These are phyloP conservation scores for Camelus bactrianus DNA, from an alignment of 2,113 vertebrate species.

Conservation along the genomic window DNA sequence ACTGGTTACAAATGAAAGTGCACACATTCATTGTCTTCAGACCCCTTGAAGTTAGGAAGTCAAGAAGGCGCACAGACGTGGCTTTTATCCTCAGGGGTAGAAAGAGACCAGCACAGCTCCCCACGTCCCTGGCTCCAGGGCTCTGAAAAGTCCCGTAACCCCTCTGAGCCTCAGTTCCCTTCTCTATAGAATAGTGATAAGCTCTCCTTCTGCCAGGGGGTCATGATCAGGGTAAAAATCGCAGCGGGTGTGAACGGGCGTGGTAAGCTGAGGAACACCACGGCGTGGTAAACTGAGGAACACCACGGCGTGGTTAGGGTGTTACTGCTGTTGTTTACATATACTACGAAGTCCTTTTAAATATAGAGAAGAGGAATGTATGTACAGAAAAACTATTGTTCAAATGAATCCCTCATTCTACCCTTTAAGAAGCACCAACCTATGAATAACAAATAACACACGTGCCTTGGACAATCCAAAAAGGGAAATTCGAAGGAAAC, in stretches of 20 bases:
- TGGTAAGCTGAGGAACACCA: not conserved
- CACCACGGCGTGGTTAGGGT: not conserved
- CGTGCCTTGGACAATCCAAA: not conserved
- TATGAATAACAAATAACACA: not conserved
- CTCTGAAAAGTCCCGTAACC: not conserved
- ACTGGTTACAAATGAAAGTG: not conserved
- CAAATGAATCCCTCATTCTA: not conserved
- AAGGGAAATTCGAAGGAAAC: not conserved
- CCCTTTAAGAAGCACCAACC: not conserved
- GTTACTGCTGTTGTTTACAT: not conserved
- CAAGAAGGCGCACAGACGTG: not conserved
- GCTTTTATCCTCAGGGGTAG: not conserved
- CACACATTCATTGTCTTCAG: not conserved
- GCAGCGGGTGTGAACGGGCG: not conserved
- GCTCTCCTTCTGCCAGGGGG: not conserved
- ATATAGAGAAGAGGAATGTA: not conserved
- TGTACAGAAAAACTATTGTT: not conserved
- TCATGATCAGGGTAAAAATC: not conserved
- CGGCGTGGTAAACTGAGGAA: not conserved
- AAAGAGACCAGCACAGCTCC: not conserved
- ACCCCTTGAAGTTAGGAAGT: not conserved
- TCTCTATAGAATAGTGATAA: not conserved
- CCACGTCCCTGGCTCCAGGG: not conserved
- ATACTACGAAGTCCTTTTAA: not conserved
- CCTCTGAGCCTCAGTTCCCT: not conserved